Evolutionary conservation across 2,113 vertebrate genomes (phyloP).

Genomic region (Thermophis baileyi): DNA sequence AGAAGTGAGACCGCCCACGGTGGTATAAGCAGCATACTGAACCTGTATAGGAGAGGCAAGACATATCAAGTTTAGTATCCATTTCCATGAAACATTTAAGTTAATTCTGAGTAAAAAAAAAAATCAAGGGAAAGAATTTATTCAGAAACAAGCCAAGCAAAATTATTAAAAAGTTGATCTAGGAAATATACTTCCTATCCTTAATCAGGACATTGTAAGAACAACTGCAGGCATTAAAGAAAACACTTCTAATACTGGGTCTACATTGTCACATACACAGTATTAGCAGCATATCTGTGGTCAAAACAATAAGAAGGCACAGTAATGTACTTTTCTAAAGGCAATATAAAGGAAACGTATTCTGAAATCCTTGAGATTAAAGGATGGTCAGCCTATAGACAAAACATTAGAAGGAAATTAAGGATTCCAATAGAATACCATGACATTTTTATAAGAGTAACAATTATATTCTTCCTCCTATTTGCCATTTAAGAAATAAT

Average conservation of each 20-base stretch:
- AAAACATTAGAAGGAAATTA: not conserved
- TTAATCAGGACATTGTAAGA: not conserved
- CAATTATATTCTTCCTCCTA: not conserved
- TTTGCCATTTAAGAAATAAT: not conserved
- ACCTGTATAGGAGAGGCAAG: constrained; percentile 68
- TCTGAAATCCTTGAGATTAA: not conserved
- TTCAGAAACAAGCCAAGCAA: not conserved
- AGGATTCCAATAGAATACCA: not conserved
- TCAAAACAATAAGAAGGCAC: not conserved
- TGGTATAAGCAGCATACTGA: constrained; percentile 84
- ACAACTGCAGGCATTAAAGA: not conserved
- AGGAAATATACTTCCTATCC: not conserved
- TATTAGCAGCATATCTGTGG: not conserved
- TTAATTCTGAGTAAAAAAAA: not conserved
- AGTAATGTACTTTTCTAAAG: not conserved
- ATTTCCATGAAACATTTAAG: not conserved
- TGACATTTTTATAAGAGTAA: not conserved
- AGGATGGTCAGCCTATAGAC: not conserved
- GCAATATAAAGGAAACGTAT: not conserved
- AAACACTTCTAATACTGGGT: not conserved
- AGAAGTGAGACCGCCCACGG: constrained; percentile 79
- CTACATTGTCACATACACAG: not conserved
- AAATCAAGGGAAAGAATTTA: not conserved
- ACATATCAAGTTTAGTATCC: not conserved
- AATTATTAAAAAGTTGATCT: not conserved